Percentiles rank a stretch among this genome's conserved stretches.
Conservation (phyloP, 2,888 invertebrate species). For the Perizoma affinitatum region DNA sequence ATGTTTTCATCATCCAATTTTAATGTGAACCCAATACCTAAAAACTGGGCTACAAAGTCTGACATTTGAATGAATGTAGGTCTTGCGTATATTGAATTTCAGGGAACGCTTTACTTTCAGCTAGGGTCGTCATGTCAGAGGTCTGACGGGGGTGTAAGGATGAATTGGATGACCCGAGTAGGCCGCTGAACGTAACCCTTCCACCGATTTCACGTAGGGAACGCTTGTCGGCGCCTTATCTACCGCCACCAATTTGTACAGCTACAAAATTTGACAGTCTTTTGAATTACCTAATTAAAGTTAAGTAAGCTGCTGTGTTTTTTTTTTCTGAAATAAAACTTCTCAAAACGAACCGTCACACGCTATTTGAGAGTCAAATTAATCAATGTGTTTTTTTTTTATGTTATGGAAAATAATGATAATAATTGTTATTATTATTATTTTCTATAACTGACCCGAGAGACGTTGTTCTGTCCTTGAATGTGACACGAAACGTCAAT, state of each 20-base stretch:
- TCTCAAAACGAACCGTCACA: too few species aligned
- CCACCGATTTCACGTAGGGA: constrained; percentile 1
- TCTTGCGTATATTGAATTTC: constrained; percentile 29
- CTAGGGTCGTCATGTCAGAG: constrained; percentile 32
- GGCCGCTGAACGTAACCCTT: constrained; percentile 25
- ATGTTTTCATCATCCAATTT: neutral
- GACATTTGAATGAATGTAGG: constrained; percentile 15
- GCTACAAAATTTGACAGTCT: too few species aligned
- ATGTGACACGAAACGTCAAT: too few species aligned
- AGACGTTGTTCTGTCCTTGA: too few species aligned
- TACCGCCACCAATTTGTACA: neutral
- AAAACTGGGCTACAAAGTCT: constrained; percentile 2
- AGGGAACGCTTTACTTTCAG: constrained; percentile 28
- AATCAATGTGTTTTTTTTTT: too few species aligned
- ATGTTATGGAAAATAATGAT: too few species aligned
- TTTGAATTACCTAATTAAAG: too few species aligned
- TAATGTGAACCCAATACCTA: neutral
- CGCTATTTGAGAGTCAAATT: too few species aligned
- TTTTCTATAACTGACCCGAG: too few species aligned
- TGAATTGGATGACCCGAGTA: constrained; percentile 32
- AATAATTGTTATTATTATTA: too few species aligned
- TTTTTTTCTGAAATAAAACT: too few species aligned
- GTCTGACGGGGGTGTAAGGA: constrained; percentile 35
- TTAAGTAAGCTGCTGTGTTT: too few species aligned
- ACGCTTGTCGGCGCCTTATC: neutral